Evolutionary conservation across 2,797 vertebrate species (phyloP), one percentile per base, ranked within the genome.

Genomic region (Macropodus opercularis): DNA sequence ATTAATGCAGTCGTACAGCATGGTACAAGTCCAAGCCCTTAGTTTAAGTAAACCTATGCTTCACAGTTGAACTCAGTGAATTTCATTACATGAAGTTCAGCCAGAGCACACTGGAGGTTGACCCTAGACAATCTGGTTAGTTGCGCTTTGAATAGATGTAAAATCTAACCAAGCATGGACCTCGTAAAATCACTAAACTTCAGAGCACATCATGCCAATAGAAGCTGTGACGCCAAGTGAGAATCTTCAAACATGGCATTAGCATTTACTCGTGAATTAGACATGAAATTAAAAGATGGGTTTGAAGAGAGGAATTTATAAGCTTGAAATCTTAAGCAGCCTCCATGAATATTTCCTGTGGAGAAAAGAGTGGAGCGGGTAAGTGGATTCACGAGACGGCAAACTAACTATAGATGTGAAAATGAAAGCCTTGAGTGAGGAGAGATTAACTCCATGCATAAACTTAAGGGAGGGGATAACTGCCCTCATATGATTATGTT

Each of bases 321-420:
- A 65, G 43, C 49, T 65, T 26, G n/a, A 65, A 63, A 49, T 62
- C 26, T 64, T 29, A 47, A 59, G 38, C 57, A 47, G 50, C 46
- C n/a, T 34, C 22, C 17, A 52, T 73, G 21, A 75, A 71, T 75
- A 36, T 71, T 83, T 81, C 22, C 75, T 35, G 52, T 63, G 57
- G 14, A 49, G 32, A 63, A 48, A 59, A 18, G 29, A 51, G 17
- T 8, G n/a, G 38, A 47, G 41, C 35, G 21, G 56, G 58, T 63
- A 51, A 75, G 46, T 51, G 66, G 22, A 68, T 72, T 72, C 39
- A 63, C 32, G 47, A 59, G 41, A 42, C 5, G 1, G 18, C 24
- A 39, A 68, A 51, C 15, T 54, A 59, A 42, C 31, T 14, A 26
- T 46, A 56, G 46, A 73, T 68, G 35, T 69, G 51, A 47, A 77